Percentiles rank a stretch among this genome's conserved stretches.
Evolutionary conservation across 2,797 vertebrate species (phyloP).

Genomic region (Ptychadena robeensis): DNA sequence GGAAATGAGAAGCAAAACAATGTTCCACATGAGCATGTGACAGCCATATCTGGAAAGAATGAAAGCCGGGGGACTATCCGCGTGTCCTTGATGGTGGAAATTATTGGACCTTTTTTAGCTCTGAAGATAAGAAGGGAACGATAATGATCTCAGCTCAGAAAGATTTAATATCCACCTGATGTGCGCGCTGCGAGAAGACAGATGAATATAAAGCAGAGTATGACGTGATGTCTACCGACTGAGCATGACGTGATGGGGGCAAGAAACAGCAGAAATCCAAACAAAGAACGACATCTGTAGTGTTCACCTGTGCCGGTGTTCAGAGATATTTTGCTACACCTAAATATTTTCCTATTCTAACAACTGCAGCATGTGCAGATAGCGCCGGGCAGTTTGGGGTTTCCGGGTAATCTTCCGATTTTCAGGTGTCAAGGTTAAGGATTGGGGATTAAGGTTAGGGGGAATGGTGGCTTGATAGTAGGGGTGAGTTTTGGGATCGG

Average conservation of each 20-base stretch:
- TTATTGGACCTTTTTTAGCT: constrained; percentile 1
- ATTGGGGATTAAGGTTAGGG: no score
- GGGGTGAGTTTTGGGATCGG: no score
- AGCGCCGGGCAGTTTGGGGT: no score
- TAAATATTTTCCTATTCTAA: no score
- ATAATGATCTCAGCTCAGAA: constrained; percentile 48
- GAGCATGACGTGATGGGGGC: constrained; percentile 27
- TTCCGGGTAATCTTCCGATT: no score
- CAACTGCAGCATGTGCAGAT: no score
- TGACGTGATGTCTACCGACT: constrained; percentile 60
- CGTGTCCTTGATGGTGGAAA: constrained; percentile 20
- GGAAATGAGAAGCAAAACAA: constrained; percentile 23
- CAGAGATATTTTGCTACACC: no score
- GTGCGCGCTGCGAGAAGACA: no score
- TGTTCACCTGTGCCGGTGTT: no score
- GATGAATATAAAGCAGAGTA: constrained; percentile 58
- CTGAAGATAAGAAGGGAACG: constrained; percentile 23
- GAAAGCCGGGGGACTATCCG: not conserved
- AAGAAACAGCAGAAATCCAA: not conserved
- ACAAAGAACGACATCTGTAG: not conserved
- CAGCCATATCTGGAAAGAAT: not conserved
- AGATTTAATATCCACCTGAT: constrained; percentile 61
- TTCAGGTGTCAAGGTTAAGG: no score
- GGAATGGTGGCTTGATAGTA: no score
- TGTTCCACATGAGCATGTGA: constrained; percentile 9